These are phyloP conservation scores for Hirudinaria manillensis DNA, from an alignment of 2,888 invertebrate genomes.

Conservation along the genomic window DNA sequence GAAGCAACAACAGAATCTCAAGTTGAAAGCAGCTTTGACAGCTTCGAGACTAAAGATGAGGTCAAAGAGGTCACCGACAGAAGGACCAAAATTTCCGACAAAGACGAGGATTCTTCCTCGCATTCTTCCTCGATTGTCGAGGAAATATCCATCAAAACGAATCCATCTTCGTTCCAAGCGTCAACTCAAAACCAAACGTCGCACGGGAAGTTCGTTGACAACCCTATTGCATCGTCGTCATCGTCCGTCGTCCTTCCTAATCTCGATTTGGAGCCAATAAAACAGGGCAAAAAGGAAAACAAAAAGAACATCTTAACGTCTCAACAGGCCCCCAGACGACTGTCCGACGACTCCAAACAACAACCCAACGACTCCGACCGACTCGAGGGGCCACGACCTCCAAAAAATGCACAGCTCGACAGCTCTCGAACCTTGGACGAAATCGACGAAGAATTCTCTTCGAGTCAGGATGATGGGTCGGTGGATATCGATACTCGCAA, in stretches of 20 bases:
- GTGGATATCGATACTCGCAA: not conserved
- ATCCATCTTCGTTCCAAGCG: conserved; percentile 7
- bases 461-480: not conserved
- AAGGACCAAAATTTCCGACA: not conserved
- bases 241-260: not conserved
- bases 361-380: not conserved
- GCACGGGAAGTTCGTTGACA: conserved; percentile 4
- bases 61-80: not conserved
- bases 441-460: conserved; percentile 1
- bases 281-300: not conserved
- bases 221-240: not conserved
- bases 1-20: not conserved
- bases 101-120: not conserved
- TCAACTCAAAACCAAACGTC: not conserved
- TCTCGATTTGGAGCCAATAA: not conserved
- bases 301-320: not conserved
- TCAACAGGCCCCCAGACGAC: not conserved
- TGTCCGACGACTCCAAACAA: not conserved
- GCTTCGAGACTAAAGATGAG: not conserved
- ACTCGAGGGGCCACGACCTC: not conserved
- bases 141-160: not conserved
- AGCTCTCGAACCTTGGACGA: not conserved
- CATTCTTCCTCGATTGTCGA: not conserved
- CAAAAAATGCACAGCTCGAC: not conserved
- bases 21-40: not conserved